Percentiles rank a stretch among this genome's conserved stretches.
Evolutionary conservation across 2,113 vertebrate genomes (phyloP).

Genomic region (Choloepus hoffmanni): DNA sequence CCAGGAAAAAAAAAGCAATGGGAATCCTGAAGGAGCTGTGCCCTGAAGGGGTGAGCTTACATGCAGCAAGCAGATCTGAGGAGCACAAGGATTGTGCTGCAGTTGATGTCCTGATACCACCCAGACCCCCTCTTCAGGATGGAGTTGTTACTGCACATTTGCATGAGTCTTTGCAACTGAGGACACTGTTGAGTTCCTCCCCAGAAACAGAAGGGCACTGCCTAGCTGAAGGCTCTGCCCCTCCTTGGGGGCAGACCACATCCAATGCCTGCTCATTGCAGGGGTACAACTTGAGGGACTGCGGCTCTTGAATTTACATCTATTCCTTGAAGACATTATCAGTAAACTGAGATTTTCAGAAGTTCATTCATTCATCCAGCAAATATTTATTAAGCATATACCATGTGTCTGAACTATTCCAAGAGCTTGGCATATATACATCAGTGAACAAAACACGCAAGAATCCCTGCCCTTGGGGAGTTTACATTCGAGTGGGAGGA

Average conservation of each 20-base stretch:
- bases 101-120: background rate
- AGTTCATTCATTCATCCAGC: background rate
- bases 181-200: background rate
- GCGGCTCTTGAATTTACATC: background rate
- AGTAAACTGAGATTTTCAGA: background rate
- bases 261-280: background rate
- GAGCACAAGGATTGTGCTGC: background rate
- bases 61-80: background rate
- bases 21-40: background rate
- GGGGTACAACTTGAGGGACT: background rate
- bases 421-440: background rate
- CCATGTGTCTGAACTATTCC: background rate
- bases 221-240: background rate
- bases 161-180: background rate
- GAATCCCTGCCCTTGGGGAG: background rate
- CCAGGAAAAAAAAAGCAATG: background rate
- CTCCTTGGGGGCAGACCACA: background rate
- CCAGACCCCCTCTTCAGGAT: background rate
- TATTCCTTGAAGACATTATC: background rate
- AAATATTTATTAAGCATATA: background rate
- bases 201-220: background rate
- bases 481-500: background rate
- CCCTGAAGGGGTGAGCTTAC: background rate
- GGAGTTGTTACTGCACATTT: background rate
- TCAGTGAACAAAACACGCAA: background rate